A percentile compares a stretch with the other conserved stretches of the same genome.
These are phyloP conservation scores for Zaprionus davidi DNA, from an alignment of 1,140 invertebrate species.

Conservation along the genomic window DNA sequence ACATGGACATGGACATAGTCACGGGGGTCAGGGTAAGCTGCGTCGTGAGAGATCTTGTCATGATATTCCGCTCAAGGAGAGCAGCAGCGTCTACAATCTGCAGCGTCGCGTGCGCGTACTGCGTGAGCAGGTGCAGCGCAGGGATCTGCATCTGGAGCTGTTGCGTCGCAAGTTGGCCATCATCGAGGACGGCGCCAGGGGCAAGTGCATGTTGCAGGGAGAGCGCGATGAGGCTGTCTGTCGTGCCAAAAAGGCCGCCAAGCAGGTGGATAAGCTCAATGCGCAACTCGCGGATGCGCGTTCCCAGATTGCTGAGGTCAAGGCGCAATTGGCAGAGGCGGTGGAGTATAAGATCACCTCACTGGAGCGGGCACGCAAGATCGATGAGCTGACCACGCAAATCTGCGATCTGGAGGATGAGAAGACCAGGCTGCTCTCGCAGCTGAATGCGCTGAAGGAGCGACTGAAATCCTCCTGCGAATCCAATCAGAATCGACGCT, in stretches of 20 bases:
- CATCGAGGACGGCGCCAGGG: slow-evolving; percentile 90
- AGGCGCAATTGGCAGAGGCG: slow-evolving; percentile 91
- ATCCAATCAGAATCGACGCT: slow-evolving; percentile 78
- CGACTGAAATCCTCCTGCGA: slow-evolving; percentile 75
- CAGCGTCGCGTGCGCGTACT: slow-evolving; percentile 92
- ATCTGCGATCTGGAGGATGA: slow-evolving; percentile 81
- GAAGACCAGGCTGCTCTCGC: slow-evolving; percentile 70
- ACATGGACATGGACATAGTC: background rate
- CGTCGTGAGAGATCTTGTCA: slow-evolving; percentile 90
- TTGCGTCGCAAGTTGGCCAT: slow-evolving; percentile 93
- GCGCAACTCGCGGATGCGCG: slow-evolving; percentile 90
- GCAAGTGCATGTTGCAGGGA: slow-evolving; percentile 87
- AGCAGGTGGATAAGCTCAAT: slow-evolving; percentile 90
- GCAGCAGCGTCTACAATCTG: slow-evolving; percentile 92
- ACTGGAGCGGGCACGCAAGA: slow-evolving; percentile 91
- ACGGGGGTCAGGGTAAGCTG: slow-evolving; percentile 84
- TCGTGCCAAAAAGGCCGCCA: slow-evolving; percentile 90
- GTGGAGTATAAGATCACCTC: slow-evolving; percentile 94
- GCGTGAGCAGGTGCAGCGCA: slow-evolving; percentile 94
- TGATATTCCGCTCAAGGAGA: slow-evolving; percentile 88
- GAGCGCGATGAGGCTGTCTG: slow-evolving; percentile 91
- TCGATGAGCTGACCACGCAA: slow-evolving; percentile 90
- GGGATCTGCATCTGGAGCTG: slow-evolving; percentile 95
- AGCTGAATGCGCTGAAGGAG: slow-evolving; percentile 74
- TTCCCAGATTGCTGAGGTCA: slow-evolving; percentile 89